These are phyloP conservation scores for Ennomos quercinarius DNA, from an alignment of 2,888 invertebrate species.

Conservation along the genomic window DNA sequence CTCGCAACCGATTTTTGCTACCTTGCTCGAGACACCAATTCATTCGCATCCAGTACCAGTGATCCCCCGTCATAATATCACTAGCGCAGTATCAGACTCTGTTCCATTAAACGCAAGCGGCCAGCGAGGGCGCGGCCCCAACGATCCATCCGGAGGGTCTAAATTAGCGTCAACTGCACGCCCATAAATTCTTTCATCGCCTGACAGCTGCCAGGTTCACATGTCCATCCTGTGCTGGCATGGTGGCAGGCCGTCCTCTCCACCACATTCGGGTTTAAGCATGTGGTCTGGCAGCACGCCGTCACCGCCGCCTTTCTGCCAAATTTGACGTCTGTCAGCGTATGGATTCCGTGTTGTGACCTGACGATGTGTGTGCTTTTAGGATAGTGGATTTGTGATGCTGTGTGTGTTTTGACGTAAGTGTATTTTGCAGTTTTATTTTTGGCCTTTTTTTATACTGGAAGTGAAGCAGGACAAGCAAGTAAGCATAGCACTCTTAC, in stretches of 20 bases:
- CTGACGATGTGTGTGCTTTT: constrained; percentile 44
- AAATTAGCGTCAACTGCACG: constrained; percentile 52
- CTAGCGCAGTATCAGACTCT: constrained; percentile 45
- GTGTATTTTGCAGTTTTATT: constrained; percentile 3
- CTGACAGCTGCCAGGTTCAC: constrained; percentile 77
- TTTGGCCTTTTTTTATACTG: too few relatives aligned
- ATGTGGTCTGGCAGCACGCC: constrained; percentile 71
- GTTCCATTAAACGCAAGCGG: constrained; percentile 22
- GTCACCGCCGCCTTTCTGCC: constrained; percentile 61
- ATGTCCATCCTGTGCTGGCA: constrained; percentile 65
- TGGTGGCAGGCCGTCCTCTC: constrained; percentile 42
- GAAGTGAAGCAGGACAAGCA: too few relatives aligned
- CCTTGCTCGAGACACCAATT: too few relatives aligned
- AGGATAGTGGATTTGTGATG: constrained; percentile 54
- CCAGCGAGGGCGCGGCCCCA: constrained; percentile 48
- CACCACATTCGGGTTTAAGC: constrained; percentile 67
- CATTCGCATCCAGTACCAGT: background rate
- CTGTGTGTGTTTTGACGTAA: constrained; percentile 26
- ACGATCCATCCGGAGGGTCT: constrained; percentile 70
- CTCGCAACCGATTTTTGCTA: too few relatives aligned
- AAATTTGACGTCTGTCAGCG: constrained; percentile 44
- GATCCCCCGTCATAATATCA: constrained; percentile 9
- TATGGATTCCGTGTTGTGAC: constrained; percentile 7
- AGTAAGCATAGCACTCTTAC: too few relatives aligned
- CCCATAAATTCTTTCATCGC: constrained; percentile 82